Percentiles rank a stretch among this genome's conserved stretches.
These are phyloP conservation scores for Leptinotarsa texana DNA, from an alignment of 1,140 invertebrate genomes.

Conservation along the genomic window DNA sequence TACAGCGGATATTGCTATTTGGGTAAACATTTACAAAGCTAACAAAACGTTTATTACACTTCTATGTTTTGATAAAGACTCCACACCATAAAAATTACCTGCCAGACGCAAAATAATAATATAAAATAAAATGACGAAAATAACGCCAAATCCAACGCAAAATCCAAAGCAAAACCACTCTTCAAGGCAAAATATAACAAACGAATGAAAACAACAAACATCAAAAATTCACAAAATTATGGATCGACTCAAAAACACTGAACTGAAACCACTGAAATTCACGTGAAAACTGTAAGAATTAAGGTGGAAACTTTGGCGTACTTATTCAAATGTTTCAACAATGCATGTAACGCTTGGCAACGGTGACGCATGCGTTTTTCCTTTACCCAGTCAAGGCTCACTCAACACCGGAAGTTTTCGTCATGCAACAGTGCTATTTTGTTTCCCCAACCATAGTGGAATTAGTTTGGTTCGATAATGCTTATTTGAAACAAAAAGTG, in stretches of 20 bases:
- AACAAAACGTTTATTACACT: neutral
- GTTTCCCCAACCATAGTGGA: constrained; percentile 44
- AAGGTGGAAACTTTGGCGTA: constrained; percentile 50
- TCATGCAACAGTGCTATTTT: constrained; percentile 54
- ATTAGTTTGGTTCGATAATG: constrained; percentile 34
- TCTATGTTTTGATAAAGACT: neutral
- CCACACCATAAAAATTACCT: neutral
- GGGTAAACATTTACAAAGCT: neutral
- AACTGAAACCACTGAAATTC: constrained; percentile 52
- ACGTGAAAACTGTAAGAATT: constrained; percentile 52
- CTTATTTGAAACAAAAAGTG: constrained; percentile 26
- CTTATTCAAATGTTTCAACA: constrained; percentile 54
- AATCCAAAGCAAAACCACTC: constrained; percentile 2
- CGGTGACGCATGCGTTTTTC: constrained; percentile 48
- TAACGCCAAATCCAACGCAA: neutral
- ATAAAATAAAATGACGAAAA: neutral
- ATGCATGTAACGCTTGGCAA: constrained; percentile 51
- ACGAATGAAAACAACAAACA: neutral
- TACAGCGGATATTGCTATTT: neutral
- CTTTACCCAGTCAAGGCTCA: constrained; percentile 43
- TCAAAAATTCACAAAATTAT: neutral
- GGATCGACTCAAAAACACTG: constrained; percentile 36
- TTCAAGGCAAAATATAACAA: neutral
- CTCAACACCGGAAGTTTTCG: constrained; percentile 50
- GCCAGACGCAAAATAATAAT: neutral